A percentile compares a stretch with the other conserved stretches of the same genome.
phyloP scores from a whole-genome alignment of 1,140 invertebrate genomes.

The Zaprionus davidi region DNA sequence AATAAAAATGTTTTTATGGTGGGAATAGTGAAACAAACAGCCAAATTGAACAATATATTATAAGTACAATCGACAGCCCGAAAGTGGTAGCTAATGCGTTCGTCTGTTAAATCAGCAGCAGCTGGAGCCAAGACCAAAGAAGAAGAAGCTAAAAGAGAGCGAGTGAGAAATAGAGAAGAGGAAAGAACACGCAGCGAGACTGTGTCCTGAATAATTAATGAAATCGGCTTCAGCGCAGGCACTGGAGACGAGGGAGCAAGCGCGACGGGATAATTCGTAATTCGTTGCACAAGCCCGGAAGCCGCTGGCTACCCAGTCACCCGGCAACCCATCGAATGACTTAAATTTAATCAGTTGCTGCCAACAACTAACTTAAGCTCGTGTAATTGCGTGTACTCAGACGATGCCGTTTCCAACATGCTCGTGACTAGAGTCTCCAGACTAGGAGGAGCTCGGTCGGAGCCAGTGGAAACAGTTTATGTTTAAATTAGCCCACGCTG shows the following conservation, averaged over 20 bases:
- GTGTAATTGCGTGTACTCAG: conserved; percentile 38
- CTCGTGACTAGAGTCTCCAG: neutral
- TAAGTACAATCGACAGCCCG: no score
- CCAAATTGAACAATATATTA: no score
- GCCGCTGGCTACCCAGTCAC: neutral
- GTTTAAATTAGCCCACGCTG: conserved; percentile 56
- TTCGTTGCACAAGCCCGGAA: conserved; percentile 39
- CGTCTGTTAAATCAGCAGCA: conserved; percentile 57
- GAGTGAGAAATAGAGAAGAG: neutral
- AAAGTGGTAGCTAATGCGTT: neutral
- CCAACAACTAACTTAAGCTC: conserved; percentile 36
- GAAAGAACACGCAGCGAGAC: conserved; percentile 15
- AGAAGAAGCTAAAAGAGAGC: neutral
- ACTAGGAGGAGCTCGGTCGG: neutral
- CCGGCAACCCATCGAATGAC: conserved; percentile 20
- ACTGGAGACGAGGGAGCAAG: neutral
- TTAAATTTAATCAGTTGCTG: conserved; percentile 64
- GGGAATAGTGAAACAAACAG: neutral
- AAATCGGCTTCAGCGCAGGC: conserved; percentile 47
- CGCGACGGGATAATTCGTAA: conserved; percentile 50
- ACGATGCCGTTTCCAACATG: conserved; percentile 17
- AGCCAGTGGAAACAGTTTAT: conserved; percentile 51
- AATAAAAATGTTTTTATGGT: neutral
- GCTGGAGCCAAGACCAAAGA: neutral
- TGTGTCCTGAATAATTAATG: conserved; percentile 74